Evolutionary conservation across 2,888 invertebrate species (phyloP).

Genomic region (Caenorhabditis zanzibari): DNA sequence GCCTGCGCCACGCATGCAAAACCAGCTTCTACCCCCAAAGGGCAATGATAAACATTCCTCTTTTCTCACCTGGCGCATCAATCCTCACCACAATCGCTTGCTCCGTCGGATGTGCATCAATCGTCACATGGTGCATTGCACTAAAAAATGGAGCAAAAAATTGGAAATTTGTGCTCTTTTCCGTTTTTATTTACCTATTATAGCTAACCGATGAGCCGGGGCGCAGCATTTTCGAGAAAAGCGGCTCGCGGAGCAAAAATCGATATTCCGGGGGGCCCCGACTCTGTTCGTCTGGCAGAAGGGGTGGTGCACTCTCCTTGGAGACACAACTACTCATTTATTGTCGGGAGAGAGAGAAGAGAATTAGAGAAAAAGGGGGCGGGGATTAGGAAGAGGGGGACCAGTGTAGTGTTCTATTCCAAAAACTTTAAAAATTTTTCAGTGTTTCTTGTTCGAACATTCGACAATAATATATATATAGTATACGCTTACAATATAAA

Average conservation of each 20-base stretch:
- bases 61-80: constrained; percentile 85
- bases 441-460: constrained; percentile 48
- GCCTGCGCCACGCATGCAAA: background rate
- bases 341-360: background rate
- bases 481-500: constrained; percentile 37
- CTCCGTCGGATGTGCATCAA: constrained; percentile 93
- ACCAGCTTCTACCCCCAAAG: background rate
- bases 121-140: constrained; percentile 70
- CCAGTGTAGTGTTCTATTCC: constrained; percentile 59
- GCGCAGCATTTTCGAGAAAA: constrained; percentile 41
- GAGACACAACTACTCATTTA: constrained; percentile 45
- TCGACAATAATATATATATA: constrained; percentile 32
- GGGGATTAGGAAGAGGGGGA: background rate
- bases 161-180: background rate
- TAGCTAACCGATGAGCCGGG: constrained; percentile 62
- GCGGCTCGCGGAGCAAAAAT: constrained; percentile 15
- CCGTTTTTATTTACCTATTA: constrained; percentile 57
- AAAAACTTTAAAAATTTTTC: background rate
- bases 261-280: constrained; percentile 33
- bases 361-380: constrained; percentile 2
- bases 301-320: constrained; percentile 48
- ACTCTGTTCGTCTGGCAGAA: constrained; percentile 26
- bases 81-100: constrained; percentile 92
- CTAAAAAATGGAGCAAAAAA: constrained; percentile 16
- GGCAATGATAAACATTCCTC: background rate